Evolutionary conservation across 1,140 invertebrate genomes (phyloP), one percentile per base, ranked within the genome.

Genomic region (Pectinophora gossypiella): DNA sequence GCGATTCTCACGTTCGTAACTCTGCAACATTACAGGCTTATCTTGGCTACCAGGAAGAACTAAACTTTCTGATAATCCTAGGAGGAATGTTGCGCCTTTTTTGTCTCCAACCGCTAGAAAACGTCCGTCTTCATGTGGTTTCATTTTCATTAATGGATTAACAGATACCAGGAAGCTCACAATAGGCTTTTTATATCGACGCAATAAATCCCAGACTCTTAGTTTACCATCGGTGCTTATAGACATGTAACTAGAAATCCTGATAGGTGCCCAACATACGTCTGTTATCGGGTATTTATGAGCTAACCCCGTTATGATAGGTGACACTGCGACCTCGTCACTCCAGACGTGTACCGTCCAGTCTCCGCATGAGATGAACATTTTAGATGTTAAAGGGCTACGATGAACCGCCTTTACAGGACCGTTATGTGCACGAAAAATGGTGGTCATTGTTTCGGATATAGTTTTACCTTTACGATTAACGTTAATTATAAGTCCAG

Each of bases 331-430:
- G 59, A 94, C 92, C 73, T 98, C 96, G 76, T 98, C 96, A 1
- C 94, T 93, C 94, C 95, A 97, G 61, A 98, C 92, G 72, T 94
- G 91, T 0, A 93, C 92, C 1, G 92, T 94, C 93, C 94, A 97
- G 81, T 97, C 96, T 0, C 95, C 96, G 48, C 95, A 92, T n/a
- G 95, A 94, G 7, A 97, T 86, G 76, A 97, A 97, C 81, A 96
- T 95, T 78, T 95, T 95, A 0, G 94, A 90, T 75, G 94, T 95
- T 44, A 91, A 93, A 18, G 95, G 94, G 89, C 97, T 97, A 56
- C 96, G 90, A 68, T 95, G 91, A 0, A 97, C 83, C 5, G 92
- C 89, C 46, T 94, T 91, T 0, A 97, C 92, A 2, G 95, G 94
- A 0, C 96, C 95, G 54, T 91, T 89, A 64, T 97, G 95, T 0